These are phyloP conservation scores for Etheostoma nigrum DNA, from an alignment of 2,797 vertebrate species.

Conservation along the genomic window DNA sequence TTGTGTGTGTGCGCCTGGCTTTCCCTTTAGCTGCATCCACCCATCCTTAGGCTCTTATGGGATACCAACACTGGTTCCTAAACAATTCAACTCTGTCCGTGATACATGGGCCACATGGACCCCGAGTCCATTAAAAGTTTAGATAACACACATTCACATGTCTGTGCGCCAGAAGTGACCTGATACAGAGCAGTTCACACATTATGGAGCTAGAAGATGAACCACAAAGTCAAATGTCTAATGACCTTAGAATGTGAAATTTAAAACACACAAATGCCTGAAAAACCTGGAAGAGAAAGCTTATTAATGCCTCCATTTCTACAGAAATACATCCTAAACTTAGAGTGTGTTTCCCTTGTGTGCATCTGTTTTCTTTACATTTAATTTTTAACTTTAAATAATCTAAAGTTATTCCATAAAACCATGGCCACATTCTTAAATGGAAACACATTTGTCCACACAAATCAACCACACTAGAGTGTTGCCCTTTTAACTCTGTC, in stretches of 20 bases:
- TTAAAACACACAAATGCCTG: neutral
- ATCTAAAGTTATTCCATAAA: slow-evolving; percentile 6
- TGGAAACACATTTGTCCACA: slow-evolving; percentile 19
- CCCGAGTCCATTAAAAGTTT: slow-evolving; percentile 52
- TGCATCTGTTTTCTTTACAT: slow-evolving; percentile 5
- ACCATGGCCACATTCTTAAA: neutral
- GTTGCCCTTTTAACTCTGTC: slow-evolving; percentile 9
- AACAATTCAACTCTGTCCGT: slow-evolving; percentile 47
- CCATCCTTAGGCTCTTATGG: slow-evolving; percentile 26
- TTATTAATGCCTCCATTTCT: neutral
- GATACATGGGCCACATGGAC: slow-evolving; percentile 14
- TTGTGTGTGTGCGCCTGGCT: slow-evolving; percentile 4
- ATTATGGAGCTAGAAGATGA: slow-evolving; percentile 14
- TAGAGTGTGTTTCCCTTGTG: neutral
- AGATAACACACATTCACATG: slow-evolving; percentile 40
- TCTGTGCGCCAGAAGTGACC: slow-evolving; percentile 14
- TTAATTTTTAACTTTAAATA: no score
- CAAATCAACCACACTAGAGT: slow-evolving; percentile 12
- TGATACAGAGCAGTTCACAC: slow-evolving; percentile 26
- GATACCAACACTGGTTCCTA: slow-evolving; percentile 40
- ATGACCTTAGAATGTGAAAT: neutral
- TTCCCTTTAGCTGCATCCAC: slow-evolving; percentile 17
- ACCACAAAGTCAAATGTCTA: slow-evolving; percentile 9
- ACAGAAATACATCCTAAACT: neutral
- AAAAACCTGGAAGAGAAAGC: neutral